phyloP scores from a whole-genome alignment of 2,113 vertebrate species.

The Cervus canadensis region DNA sequence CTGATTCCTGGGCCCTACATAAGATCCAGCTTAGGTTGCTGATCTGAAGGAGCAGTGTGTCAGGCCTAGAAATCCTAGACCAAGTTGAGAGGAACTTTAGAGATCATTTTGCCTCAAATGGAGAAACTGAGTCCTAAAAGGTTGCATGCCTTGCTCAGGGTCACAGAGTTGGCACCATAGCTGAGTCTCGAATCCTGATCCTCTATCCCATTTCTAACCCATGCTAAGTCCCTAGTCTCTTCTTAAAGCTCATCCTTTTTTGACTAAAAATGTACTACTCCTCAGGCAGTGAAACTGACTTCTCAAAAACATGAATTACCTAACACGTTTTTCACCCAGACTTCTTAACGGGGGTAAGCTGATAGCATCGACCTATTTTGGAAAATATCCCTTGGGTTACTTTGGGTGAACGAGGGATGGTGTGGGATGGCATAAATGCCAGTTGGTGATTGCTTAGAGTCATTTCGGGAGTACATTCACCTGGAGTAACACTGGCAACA shows the following conservation, averaged over 20 bases:
- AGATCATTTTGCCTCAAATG: not conserved
- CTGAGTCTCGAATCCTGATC: not conserved
- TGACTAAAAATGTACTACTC: not conserved
- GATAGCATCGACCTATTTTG: not conserved
- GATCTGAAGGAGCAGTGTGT: conserved; percentile 44
- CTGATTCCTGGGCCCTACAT: not conserved
- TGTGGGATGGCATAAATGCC: not conserved
- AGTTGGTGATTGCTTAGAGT: not conserved
- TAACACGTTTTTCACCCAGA: not conserved
- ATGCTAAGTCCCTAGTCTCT: not conserved
- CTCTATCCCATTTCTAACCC: not conserved
- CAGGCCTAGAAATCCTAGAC: conserved; percentile 49
- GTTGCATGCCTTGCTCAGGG: not conserved
- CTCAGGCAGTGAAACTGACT: not conserved
- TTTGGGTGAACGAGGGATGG: not conserved
- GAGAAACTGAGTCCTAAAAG: conserved; percentile 27
- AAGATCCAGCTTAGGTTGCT: not conserved
- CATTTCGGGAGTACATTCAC: not conserved
- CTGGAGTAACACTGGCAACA: conserved; percentile 24
- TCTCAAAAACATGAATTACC: conserved; percentile 6
- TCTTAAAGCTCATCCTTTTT: conserved; percentile 15
- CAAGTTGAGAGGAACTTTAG: not conserved
- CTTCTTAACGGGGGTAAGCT: not conserved
- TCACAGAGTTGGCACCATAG: not conserved
- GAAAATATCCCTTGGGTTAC: not conserved